phyloP scores from a whole-genome alignment of 2,797 vertebrate species.

The Artibeus lituratus region DNA sequence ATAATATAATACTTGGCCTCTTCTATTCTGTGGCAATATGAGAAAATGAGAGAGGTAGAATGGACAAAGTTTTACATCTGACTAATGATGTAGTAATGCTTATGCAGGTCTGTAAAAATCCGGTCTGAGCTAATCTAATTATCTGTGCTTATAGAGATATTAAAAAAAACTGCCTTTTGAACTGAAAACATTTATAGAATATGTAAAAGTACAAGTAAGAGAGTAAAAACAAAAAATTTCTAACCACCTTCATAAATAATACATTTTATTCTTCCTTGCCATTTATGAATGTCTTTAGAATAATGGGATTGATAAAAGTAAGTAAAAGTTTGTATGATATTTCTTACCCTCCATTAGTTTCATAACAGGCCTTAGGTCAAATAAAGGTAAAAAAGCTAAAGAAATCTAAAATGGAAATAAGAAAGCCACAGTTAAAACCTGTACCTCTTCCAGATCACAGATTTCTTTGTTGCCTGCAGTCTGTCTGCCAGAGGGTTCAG shows the following conservation, averaged over 20 bases:
- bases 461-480: background rate
- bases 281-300: too few relatives aligned
- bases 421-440: background rate
- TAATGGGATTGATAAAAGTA: background rate
- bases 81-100: background rate
- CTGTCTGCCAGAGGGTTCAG: background rate
- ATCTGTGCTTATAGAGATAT: background rate
- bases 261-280: background rate
- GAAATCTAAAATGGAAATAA: background rate
- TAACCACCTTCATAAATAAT: fast-evolving
- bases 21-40: background rate
- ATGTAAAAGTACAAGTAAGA: background rate
- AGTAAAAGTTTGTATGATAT: background rate
- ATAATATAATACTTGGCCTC: too few relatives aligned
- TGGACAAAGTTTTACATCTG: background rate
- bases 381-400: background rate
- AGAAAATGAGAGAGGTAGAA: background rate
- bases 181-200: background rate
- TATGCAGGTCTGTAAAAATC: background rate
- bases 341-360: background rate
- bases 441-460: background rate
- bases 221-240: background rate
- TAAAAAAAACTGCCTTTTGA: too few relatives aligned
- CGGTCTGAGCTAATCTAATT: background rate
- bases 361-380: background rate